Evolutionary conservation across 2,797 vertebrate genomes (phyloP), one percentile per base, ranked within the genome.

Genomic region (Halcyon chelicuti): DNA sequence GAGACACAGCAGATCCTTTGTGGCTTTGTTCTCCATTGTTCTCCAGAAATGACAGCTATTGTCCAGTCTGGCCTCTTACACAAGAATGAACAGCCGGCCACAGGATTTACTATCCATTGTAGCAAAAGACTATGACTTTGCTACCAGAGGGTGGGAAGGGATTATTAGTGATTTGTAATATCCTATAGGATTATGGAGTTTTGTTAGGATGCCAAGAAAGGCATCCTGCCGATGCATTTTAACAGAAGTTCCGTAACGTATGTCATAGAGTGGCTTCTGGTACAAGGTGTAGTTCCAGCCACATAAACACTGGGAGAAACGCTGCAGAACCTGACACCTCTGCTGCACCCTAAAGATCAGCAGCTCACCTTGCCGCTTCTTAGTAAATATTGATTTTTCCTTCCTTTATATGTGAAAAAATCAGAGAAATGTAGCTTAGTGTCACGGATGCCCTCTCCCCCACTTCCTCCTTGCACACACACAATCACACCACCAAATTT

Each of bases 21-120:
- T 62, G 66, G n/a, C 66, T 75, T 86, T 91, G 31, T 49, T 89
- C 75, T 88, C 52, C 31, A 31, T 58, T 35, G 40, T 71, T 65
- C 37, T 84, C 46, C 80, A 80, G 63, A 47, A 58, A 42, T 49
- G n/a, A 63, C 35, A 80, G 21, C 62, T 67, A 51, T 68, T 81
- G 73, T 79, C 80, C 84, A 31, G 7, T 63, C 67, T 55, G 63
- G 31, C 47, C 18, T 93, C 55, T 85, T 70, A 20, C 8, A 42
- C 37, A 81, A 16, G 23, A 60, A 75, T 10, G 17, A 88, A 68
- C 2, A 1, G 71, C 54, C 74, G 62, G 33, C 35, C 1, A 3
- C 26, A 39, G 6, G 13, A 68, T 86, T 86, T 80, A 58, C 37
- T 62, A 46, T 78, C 42, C 25, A 37, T n/a, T 47, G 39, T 44